Evolutionary conservation across 2,888 invertebrate species (phyloP), one percentile per base, ranked within the genome.

Genomic region (Tenthredo amoena): DNA sequence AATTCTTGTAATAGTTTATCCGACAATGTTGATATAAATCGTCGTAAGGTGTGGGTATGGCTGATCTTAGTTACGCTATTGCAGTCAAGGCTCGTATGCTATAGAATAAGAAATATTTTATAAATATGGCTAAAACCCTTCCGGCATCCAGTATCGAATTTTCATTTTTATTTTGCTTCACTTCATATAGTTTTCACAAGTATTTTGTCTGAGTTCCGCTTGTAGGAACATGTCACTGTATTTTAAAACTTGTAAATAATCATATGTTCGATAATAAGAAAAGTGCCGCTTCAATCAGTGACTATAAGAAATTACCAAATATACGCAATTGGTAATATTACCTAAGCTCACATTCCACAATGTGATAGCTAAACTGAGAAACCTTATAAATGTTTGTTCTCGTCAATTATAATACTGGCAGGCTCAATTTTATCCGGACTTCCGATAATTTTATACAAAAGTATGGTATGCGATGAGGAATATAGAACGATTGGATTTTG

Each of bases 231-330:
- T 62, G 21, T 21, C 15, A 21, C 62, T 15, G 21, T 62, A 58
- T 40, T 58, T 81, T 81, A 37, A 81, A 81, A 21, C 40, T 81
- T 81, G 58, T 81, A 15, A 81, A 81, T 81, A 40, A 37, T 81
- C 81, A 31, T 79, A 79, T 62, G 62, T 62, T 81, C 58, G 58
- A 62, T 81, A 62, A 9, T 81, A 12, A 62, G n/a, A 81, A 58
- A 81, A 81, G 77, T 77, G 55, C 77, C 18, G 77, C n/a, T 55
- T 26, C 50, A 34, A 77, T 77, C 55, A 55, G 34, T 7, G n/a
- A 77, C 18, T 55, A 18, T 55, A 34, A 55, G 3, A 40, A 77
- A 77, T 50, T 55, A 77, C 77, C 55, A 55, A 55, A 55, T 9
- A 12, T 55, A 34, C 31, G 50, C 31, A 55, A 77, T 77, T 77